phyloP scores from a whole-genome alignment of 2,888 invertebrate genomes.

The Parnassius apollo region DNA sequence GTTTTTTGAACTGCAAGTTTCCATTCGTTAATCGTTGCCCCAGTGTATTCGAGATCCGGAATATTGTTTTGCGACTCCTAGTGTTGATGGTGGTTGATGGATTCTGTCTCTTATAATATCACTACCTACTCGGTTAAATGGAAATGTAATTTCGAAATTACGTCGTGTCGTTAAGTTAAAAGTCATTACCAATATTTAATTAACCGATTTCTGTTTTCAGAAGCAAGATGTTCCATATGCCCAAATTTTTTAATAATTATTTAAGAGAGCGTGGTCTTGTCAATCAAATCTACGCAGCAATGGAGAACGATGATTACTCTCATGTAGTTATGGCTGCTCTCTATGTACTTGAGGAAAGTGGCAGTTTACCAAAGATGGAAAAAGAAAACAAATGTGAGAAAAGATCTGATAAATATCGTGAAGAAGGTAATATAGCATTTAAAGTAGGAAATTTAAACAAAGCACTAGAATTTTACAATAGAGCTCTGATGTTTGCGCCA shows the following conservation, averaged over 20 bases:
- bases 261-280: conserved; percentile 6
- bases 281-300: conserved; percentile 34
- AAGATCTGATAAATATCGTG: conserved; percentile 33
- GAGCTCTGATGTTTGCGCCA: conserved; percentile 40
- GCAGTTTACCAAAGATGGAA: conserved; percentile 17
- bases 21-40: no score
- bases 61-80: no score
- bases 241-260: neutral
- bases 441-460: conserved; percentile 20
- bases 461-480: conserved; percentile 37
- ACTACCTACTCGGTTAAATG: no score
- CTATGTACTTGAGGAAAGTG: conserved; percentile 32
- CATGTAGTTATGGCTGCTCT: conserved; percentile 34
- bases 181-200: no score
- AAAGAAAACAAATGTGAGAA: conserved; percentile 30
- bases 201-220: neutral
- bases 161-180: no score
- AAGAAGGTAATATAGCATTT: conserved; percentile 34
- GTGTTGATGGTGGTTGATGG: no score
- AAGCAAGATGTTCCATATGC: conserved; percentile 9
- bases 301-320: conserved; percentile 34
- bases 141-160: no score
- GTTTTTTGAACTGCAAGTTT: no score
- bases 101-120: no score
- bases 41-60: no score